Base-by-base conservation (phyloP, 2,113 vertebrate species). In the Elanus axillaris region DNA sequence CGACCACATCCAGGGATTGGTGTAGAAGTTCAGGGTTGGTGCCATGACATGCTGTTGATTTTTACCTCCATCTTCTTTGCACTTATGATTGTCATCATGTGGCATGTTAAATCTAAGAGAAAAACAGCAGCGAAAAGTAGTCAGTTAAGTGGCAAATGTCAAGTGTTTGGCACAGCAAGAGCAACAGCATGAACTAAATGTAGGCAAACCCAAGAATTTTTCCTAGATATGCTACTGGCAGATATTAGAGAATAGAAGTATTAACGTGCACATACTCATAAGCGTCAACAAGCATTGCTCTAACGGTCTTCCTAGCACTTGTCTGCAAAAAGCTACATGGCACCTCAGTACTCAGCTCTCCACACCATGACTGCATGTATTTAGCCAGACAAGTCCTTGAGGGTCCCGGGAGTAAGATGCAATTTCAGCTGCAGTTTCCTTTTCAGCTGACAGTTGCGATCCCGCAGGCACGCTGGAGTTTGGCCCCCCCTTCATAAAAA, bases 1-100 rank as follows among this genome's bases (percentile, higher is more conserved):
- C 86, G 99, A 99, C 99, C 99, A 99, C 98, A 99, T 99, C 99
- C 99, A 99, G 55, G 99, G 99, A 84, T 99, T 99, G 97, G 99
- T 99, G 97, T 99, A 98, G 97, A 99, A 99, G 97, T 99, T 99
- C 60, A 99, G 85, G 0, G 99, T 99, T 12, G 99, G 99, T 2
- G 99, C 99, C 99, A 99, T 99, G 93, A 99, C 99, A 3, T 99
- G 99, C 87, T 99, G 99, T 73, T 99, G 99, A 91, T 98, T 99
- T 98, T 99, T 99, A 17, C 98, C 98, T 32, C 99, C 99, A 6
- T 99, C 99, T 96, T 99, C 99, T 93, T 99, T 99, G 80, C 99
- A 99, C 86, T 99, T 99, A 91, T 99, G 99, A 95, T 98, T 99
- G 98, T 99, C 99, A 58, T 99, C 99, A 2, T 99, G 99, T 74